phyloP scores from a whole-genome alignment of 2,113 vertebrate genomes.

The Tupaia chinensis region DNA sequence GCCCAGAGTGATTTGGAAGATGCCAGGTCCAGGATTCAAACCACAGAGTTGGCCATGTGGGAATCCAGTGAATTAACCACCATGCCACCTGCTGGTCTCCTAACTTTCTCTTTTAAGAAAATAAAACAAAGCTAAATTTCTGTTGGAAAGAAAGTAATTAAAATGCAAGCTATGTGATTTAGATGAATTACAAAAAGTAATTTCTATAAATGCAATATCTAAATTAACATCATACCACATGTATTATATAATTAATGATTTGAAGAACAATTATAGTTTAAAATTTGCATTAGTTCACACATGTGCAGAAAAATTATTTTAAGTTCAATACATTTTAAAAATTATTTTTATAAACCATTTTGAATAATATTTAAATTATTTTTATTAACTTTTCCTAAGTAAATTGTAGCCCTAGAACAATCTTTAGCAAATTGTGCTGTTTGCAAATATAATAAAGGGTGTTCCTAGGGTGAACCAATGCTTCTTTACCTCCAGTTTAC shows the following conservation, averaged over 20 bases:
- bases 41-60: too few relatives aligned
- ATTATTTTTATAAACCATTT: not conserved
- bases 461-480: rapidly evolving
- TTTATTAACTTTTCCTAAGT: not conserved
- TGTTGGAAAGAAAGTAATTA: not conserved
- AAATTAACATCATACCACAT: not conserved
- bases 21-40: too few relatives aligned
- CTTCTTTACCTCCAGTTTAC: constrained; percentile 92
- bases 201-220: not conserved
- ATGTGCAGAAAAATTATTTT: not conserved
- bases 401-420: not conserved
- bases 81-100: not conserved
- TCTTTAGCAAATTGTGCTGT: constrained; percentile 10
- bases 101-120: not conserved
- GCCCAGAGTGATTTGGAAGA: too few relatives aligned
- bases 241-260: not conserved
- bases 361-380: not conserved
- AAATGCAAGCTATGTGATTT: not conserved
- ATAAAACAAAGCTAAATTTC: not conserved
- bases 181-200: not conserved
- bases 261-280: not conserved
- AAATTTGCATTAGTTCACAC: not conserved
- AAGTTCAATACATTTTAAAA: not conserved
- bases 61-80: too few relatives aligned
- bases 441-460: not conserved